phyloP scores from a whole-genome alignment of 1,140 invertebrate species.

The Thalassaphorura encarpata region DNA sequence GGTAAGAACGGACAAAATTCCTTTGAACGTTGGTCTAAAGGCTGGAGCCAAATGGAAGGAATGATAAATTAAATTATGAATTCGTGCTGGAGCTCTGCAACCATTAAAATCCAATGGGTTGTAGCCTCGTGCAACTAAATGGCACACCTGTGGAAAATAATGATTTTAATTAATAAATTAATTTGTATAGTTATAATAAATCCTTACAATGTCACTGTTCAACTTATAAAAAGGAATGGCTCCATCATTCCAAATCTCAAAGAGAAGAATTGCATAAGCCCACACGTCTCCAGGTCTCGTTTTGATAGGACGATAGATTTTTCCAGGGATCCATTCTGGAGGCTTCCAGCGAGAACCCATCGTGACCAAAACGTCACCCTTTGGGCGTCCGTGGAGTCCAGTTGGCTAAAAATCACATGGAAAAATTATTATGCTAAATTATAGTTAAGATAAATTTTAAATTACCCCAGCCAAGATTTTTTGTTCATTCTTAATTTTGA shows the following conservation, averaged over 20 bases:
- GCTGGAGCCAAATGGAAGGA: no score
- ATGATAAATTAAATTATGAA: no score
- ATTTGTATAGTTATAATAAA: no score
- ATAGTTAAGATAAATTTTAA: not conserved
- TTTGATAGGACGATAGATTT: not conserved
- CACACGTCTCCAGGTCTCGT: not conserved
- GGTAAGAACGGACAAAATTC: no score
- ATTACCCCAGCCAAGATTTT: not conserved
- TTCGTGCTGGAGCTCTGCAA: no score
- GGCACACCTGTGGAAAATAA: no score
- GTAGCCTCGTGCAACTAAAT: no score
- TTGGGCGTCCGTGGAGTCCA: not conserved
- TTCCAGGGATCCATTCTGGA: not conserved
- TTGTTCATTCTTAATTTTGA: not conserved
- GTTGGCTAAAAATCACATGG: not conserved
- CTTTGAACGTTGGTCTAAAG: no score
- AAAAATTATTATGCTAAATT: not conserved
- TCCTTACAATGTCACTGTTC: no score
- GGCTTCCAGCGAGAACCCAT: not conserved
- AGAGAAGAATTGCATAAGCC: not conserved
- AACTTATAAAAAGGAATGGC: not conserved
- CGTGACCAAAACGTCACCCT: not conserved
- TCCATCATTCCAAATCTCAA: not conserved
- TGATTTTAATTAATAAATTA: no score
- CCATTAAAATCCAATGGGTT: no score